These are phyloP conservation scores for Rhynchopsitta pachyrhyncha DNA, from an alignment of 2,113 vertebrate species.

Conservation along the genomic window DNA sequence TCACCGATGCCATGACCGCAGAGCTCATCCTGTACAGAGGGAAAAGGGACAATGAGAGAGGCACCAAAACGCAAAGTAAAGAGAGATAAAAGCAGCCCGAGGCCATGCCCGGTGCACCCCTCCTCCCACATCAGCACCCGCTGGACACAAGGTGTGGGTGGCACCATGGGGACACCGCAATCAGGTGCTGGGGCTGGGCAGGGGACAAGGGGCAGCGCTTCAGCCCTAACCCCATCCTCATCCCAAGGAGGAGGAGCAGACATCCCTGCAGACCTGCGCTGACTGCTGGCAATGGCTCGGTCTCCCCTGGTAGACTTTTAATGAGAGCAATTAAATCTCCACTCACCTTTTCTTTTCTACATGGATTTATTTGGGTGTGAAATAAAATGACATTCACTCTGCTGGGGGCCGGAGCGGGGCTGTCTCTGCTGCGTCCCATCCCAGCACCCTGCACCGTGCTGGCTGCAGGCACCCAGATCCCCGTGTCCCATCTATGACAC, in stretches of 20 bases:
- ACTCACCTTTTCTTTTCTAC: conserved; percentile 92
- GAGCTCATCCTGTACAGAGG: conserved; percentile 82
- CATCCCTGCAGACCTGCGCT: background rate
- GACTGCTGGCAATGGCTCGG: conserved; percentile 74
- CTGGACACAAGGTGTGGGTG: background rate
- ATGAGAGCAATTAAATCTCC: conserved; percentile 74
- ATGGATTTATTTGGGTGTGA: conserved; percentile 79
- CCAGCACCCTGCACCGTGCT: fast-evolving
- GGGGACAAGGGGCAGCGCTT: background rate
- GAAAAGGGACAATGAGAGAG: background rate
- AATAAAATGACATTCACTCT: conserved; percentile 89
- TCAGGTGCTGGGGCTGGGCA: background rate
- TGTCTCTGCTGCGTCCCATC: background rate
- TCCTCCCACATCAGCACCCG: background rate
- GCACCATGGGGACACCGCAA: background rate
- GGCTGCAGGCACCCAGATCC: background rate
- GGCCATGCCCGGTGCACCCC: background rate
- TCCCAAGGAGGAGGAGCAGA: background rate
- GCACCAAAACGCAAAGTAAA: background rate
- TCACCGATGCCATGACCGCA: conserved; percentile 79
- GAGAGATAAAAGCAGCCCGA: background rate
- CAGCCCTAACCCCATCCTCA: background rate
- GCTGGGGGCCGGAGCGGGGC: conserved; percentile 4
- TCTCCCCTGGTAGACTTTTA: conserved; percentile 79
- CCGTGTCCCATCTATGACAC: background rate